Base-by-base conservation (phyloP, 2,797 vertebrate genomes). In the Tinamus major region DNA sequence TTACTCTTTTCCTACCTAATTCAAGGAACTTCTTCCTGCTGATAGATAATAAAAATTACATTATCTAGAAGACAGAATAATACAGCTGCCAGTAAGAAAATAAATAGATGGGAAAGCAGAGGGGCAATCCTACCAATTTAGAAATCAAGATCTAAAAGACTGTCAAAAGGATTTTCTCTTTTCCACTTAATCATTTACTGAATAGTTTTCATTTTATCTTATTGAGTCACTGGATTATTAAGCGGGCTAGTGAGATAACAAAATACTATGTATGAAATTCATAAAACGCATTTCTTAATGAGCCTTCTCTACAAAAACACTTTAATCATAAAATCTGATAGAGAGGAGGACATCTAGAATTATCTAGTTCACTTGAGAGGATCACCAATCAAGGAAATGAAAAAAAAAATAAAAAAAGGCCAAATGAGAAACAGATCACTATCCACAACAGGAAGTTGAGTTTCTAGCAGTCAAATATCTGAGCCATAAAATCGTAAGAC, bases 1-100 rank as follows among this genome's bases (percentile, higher is more conserved):
- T 1, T n/a, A 29, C n/a, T 16, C 7, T 41, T 10, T 2, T 1
- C 27, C 2, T 4, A 0, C 20, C 20, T 46, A 0, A 11, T 5
- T 62, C 31, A 7, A 11, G 41, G 20, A 61, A 12, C 53, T 41
- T 78, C 70, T 33, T 12, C 48, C 63, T 23, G 16, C 6, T 16
- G 12, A 14, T 3, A 7, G 26, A 42, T n/a, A 19, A 15, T 11
- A 20, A 1, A 46, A 72, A 31, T 42, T 19, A n/a, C 7, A 20
- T 49, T 13, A 48, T 39, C 9, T 37, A 18, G 15, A 21, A 29
- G 31, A 15, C 29, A 3, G 3, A 27, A 44, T 1, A 0, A 81
- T 9, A 24, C 5, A 84, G 59, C 48, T 20, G 14, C 24, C 11
- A 55, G 1, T n/a, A 70, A 27, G 9, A 29, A 71, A 39, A 48